Evolutionary conservation across 2,797 vertebrate genomes (phyloP).

Genomic region (Coreius guichenoti): DNA sequence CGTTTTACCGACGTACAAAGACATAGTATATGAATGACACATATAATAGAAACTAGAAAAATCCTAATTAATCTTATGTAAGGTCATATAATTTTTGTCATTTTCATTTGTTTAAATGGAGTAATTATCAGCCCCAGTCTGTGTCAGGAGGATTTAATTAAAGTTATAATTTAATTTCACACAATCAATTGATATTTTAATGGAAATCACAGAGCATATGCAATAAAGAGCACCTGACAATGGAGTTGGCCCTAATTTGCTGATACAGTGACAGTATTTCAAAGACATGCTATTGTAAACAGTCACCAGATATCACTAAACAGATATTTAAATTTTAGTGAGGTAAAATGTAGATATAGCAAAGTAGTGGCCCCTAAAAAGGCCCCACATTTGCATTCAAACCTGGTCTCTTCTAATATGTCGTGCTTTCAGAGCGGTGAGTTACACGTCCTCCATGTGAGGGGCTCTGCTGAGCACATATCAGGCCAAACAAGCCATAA

Average conservation of each 20-base stretch:
- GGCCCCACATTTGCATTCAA: slow-evolving; percentile 10
- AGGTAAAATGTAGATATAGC: neutral
- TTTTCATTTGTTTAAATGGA: slow-evolving; percentile 69
- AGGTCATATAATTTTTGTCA: slow-evolving; percentile 62
- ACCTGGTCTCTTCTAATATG: slow-evolving; percentile 23
- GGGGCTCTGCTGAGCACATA: slow-evolving; percentile 44
- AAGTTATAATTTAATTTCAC: slow-evolving; percentile 69
- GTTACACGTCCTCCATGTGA: slow-evolving; percentile 43
- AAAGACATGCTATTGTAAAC: slow-evolving; percentile 46
- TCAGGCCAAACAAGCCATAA: slow-evolving; percentile 57
- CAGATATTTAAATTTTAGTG: too few relatives aligned
- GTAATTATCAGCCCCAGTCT: slow-evolving; percentile 66
- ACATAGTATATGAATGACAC: slow-evolving; percentile 42
- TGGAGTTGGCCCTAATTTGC: slow-evolving; percentile 59
- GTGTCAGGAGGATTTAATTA: slow-evolving; percentile 68
- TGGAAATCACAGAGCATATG: slow-evolving; percentile 59
- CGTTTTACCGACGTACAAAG: neutral
- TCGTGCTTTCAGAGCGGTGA: slow-evolving; percentile 38
- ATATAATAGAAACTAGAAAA: slow-evolving; percentile 45
- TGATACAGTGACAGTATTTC: slow-evolving; percentile 52
- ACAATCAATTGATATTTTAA: slow-evolving; percentile 69
- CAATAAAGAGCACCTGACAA: slow-evolving; percentile 42
- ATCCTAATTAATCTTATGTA: slow-evolving; percentile 55
- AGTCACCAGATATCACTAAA: neutral
- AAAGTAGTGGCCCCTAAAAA: neutral